Conservation (phyloP, 2,888 invertebrate species). For the Idaea straminata region DNA sequence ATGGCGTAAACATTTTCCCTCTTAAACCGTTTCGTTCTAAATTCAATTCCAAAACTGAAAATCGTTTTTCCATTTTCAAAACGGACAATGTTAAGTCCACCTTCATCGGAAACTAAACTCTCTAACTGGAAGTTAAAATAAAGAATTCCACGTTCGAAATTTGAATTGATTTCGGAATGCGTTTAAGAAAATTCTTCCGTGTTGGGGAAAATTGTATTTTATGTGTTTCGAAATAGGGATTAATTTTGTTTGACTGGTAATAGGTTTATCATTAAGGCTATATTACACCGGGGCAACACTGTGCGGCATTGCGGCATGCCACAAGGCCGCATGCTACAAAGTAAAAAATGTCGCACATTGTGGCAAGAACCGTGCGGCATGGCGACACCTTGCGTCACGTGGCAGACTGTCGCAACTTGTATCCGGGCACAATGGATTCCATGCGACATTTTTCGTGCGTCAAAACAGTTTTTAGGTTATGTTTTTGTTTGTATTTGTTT, state of each 20-base stretch:
- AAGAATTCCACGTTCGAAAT: conserved; percentile 27
- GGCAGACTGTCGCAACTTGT: too few relatives aligned
- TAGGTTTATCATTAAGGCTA: conserved; percentile 48
- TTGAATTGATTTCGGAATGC: conserved; percentile 35
- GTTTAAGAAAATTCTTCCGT: conserved; percentile 41
- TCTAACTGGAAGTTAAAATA: conserved; percentile 26
- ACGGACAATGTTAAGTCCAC: conserved; percentile 31
- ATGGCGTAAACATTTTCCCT: conserved; percentile 6
- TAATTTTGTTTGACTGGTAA: conserved; percentile 40
- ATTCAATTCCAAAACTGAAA: conserved; percentile 58
- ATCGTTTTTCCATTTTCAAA: conserved; percentile 44
- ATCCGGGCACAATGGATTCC: too few relatives aligned
- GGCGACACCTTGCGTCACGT: too few relatives aligned
- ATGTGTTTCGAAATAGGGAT: conserved; percentile 40
- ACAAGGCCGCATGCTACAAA: too few relatives aligned
- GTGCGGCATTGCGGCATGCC: too few relatives aligned
- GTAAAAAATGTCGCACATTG: too few relatives aligned
- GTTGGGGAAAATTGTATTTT: conserved; percentile 44
- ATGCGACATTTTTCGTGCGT: too few relatives aligned
- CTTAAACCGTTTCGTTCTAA: conserved; percentile 36
- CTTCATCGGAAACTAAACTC: conserved; percentile 31
- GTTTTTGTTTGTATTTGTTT: too few relatives aligned
- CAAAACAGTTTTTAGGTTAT: too few relatives aligned
- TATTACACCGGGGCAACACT: too few relatives aligned
- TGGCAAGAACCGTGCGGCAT: too few relatives aligned